phyloP scores from a whole-genome alignment of 1,140 invertebrate genomes.

The Micrasema longulum region DNA sequence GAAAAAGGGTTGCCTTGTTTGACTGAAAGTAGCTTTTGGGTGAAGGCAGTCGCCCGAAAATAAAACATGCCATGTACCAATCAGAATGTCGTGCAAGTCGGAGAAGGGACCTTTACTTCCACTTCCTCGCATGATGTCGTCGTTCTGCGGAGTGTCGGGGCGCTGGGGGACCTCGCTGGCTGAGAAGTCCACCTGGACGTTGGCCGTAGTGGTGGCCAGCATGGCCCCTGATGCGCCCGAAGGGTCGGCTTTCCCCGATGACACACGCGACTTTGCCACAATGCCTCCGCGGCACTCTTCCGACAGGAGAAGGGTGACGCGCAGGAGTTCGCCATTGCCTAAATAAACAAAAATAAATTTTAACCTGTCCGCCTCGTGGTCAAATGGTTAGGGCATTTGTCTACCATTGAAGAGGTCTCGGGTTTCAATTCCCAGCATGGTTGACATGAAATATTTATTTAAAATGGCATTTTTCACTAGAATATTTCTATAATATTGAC shows the following conservation, averaged over 20 bases:
- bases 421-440: too few relatives aligned
- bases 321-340: conserved; percentile 71
- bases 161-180: conserved; percentile 78
- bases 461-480: too few relatives aligned
- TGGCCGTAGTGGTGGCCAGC: conserved; percentile 83
- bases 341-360: conserved; percentile 48
- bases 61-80: conserved; percentile 68
- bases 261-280: conserved; percentile 63
- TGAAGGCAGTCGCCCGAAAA: too few relatives aligned
- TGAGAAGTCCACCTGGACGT: conserved; percentile 92
- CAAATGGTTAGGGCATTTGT: too few relatives aligned
- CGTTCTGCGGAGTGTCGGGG: conserved; percentile 88
- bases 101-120: conserved; percentile 72
- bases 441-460: too few relatives aligned
- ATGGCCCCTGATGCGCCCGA: conserved; percentile 28
- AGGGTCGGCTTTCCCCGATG: conserved; percentile 70
- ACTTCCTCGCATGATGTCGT: conserved; percentile 75
- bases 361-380: too few relatives aligned
- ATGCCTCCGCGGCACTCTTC: conserved; percentile 72
- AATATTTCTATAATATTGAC: neutral
- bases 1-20: too few relatives aligned
- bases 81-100: conserved; percentile 82
- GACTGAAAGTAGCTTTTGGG: too few relatives aligned
- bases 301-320: conserved; percentile 74
- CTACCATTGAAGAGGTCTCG: too few relatives aligned